Evolutionary conservation across 2,888 invertebrate genomes (phyloP), one percentile per base, ranked within the genome.

Genomic region (Thyatira batis): DNA sequence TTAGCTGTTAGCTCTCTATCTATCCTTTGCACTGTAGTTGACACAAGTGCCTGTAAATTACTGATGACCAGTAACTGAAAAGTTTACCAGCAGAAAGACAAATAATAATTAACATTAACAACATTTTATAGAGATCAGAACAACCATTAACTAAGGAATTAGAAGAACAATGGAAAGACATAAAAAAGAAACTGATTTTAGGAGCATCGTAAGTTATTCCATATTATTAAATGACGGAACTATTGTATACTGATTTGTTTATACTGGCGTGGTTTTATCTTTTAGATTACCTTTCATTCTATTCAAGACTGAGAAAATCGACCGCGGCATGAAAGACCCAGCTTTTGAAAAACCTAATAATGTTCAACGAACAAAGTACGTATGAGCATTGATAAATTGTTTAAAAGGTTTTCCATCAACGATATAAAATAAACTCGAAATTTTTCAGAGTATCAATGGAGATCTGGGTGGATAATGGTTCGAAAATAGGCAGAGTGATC

Each of bases 231-330:
- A n/a, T n/a, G n/a, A n/a, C n/a, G n/a, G n/a, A n/a, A n/a, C n/a
- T n/a, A n/a, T n/a, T n/a, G n/a, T n/a, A n/a, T n/a, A n/a, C n/a
- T 10, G 27, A 45, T 49, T 33, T 33, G 46, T 20, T 48, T 48
- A 33, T 33, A 9, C 25, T 56, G 10, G 43, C 45, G 30, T n/a
- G n/a, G n/a, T 25, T 45, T 39, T 50, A 20, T 33, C 52, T 79
- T 84, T 51, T 76, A 92, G 92, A 39, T 73, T 89, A 49, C 91
- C 91, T 1, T 92, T 92, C 53, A 90, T 92, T 55, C 72, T 92
- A 50, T 92, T 92, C 64, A 89, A 89, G 57, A 87, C 87, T 3
- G 91, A 78, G 39, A 85, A 77, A 71, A 82, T 92, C 51, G 89
- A 92, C 54, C 81, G 82, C 30, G 85, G 80, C 39, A 84, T 91